phyloP scores from a whole-genome alignment of 2,888 invertebrate genomes.

The Spicauda simplicius region DNA sequence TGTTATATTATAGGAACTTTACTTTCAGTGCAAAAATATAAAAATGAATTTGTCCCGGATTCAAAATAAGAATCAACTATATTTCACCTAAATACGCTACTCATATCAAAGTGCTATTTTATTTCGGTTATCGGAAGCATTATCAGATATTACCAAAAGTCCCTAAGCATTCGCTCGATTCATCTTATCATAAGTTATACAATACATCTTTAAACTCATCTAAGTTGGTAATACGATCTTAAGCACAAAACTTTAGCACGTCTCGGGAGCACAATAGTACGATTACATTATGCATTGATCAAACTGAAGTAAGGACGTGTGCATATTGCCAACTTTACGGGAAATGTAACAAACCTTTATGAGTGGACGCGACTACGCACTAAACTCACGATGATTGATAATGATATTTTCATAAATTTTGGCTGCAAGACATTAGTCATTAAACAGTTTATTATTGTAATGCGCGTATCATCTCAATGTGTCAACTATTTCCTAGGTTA shows the following conservation, averaged over 20 bases:
- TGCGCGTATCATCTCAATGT: no score
- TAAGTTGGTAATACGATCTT: slow-evolving; percentile 71
- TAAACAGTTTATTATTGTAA: no score
- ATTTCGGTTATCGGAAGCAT: slow-evolving; percentile 64
- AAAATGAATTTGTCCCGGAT: slow-evolving; percentile 47
- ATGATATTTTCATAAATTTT: no score
- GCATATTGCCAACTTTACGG: neutral
- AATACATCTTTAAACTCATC: slow-evolving; percentile 51
- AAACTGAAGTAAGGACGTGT: neutral
- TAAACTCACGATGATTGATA: no score
- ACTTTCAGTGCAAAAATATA: slow-evolving; percentile 74
- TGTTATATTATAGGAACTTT: slow-evolving; percentile 79
- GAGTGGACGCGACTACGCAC: no score
- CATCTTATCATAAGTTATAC: slow-evolving; percentile 31
- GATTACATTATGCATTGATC: neutral
- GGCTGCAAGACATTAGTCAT: no score
- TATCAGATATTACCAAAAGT: slow-evolving; percentile 61
- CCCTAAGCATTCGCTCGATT: slow-evolving; percentile 67
- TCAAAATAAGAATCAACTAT: slow-evolving; percentile 51
- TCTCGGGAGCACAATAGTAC: slow-evolving; percentile 39
- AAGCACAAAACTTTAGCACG: slow-evolving; percentile 67
- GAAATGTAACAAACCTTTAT: neutral
- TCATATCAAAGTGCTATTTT: slow-evolving; percentile 55
- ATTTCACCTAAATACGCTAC: slow-evolving; percentile 42
- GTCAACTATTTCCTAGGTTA: no score